phyloP scores from a whole-genome alignment of 2,113 vertebrate genomes.

The Pogona vitticeps region DNA sequence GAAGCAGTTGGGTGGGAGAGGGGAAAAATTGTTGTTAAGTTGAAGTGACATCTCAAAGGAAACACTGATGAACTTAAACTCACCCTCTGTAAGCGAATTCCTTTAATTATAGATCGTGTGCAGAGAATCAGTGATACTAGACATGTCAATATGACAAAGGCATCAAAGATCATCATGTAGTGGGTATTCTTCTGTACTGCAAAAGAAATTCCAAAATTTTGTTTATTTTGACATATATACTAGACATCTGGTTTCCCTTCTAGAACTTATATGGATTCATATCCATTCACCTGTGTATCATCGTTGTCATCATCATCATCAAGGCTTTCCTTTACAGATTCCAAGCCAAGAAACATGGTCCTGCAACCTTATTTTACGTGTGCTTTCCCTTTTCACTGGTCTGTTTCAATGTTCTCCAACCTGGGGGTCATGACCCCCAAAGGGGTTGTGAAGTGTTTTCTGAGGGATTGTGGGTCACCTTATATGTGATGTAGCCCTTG shows the following conservation, averaged over 20 bases:
- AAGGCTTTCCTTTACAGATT: too few relatives aligned
- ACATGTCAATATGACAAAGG: slow-evolving; percentile 86
- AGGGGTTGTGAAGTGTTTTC: too few relatives aligned
- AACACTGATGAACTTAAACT: slow-evolving; percentile 54
- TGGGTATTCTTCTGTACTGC: slow-evolving; percentile 88
- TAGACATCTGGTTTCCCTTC: neutral
- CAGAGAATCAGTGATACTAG: slow-evolving; percentile 87
- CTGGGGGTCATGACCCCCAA: too few relatives aligned
- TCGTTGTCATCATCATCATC: too few relatives aligned
- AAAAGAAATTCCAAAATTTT: slow-evolving; percentile 28
- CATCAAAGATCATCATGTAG: slow-evolving; percentile 86
- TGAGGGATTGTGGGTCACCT: too few relatives aligned
- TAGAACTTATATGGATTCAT: neutral
- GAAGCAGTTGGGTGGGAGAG: neutral
- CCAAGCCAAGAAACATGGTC: too few relatives aligned
- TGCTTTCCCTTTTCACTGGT: too few relatives aligned
- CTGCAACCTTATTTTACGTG: too few relatives aligned
- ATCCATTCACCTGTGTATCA: neutral
- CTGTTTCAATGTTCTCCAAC: too few relatives aligned
- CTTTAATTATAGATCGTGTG: slow-evolving; percentile 83
- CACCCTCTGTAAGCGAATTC: slow-evolving; percentile 88
- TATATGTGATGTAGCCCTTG: too few relatives aligned
- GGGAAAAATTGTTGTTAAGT: slow-evolving; percentile 13
- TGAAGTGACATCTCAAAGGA: slow-evolving; percentile 12
- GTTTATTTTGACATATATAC: neutral